These are phyloP conservation scores for Lasioglossum lativentre DNA, from an alignment of 2,888 invertebrate species.

Conservation along the genomic window DNA sequence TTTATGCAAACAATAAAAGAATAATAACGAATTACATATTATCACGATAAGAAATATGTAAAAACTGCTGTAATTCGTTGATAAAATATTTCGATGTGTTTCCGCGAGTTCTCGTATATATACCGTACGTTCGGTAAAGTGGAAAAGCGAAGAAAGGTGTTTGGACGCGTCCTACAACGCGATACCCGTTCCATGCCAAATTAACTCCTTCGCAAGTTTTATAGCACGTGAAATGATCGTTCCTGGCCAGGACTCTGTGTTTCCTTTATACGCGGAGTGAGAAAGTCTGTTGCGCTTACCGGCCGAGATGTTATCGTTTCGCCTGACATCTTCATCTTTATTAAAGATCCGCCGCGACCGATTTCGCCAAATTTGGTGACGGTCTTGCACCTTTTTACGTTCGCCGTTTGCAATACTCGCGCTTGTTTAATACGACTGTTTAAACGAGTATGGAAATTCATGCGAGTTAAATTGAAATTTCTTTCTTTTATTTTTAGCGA, in stretches of 20 bases:
- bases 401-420: constrained; percentile 3
- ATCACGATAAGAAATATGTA: too few species aligned
- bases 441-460: not conserved
- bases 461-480: not conserved
- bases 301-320: constrained; percentile 29
- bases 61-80: not conserved
- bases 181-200: constrained; percentile 12
- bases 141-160: not conserved
- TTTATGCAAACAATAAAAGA: too few species aligned
- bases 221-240: constrained; percentile 19
- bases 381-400: constrained; percentile 6
- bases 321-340: constrained; percentile 44
- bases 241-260: constrained; percentile 26
- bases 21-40: too few species aligned
- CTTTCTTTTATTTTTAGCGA: too few species aligned
- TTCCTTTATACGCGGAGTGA: constrained; percentile 27
- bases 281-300: constrained; percentile 25
- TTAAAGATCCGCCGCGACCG: constrained; percentile 33
- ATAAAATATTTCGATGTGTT: not conserved
- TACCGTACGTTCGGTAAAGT: not conserved
- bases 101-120: not conserved
- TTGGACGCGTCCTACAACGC: constrained; percentile 1
- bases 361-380: constrained; percentile 71
- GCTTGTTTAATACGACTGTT: constrained; percentile 29
- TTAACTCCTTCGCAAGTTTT: constrained; percentile 40